phyloP scores from a whole-genome alignment of 2,113 vertebrate genomes.

The Petrocephalus zakoni region DNA sequence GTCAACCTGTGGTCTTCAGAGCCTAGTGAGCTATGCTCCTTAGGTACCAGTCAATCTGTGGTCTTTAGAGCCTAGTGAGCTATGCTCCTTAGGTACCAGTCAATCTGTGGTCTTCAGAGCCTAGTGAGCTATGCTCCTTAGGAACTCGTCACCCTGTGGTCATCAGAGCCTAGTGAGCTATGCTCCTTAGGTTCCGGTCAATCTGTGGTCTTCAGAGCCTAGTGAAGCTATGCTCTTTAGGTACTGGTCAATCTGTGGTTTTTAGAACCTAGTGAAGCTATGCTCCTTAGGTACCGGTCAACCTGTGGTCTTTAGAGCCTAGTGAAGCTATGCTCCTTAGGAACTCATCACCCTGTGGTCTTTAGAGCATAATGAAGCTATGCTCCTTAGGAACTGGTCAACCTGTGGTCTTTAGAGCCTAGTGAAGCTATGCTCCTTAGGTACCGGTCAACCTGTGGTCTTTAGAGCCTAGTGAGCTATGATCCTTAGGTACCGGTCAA shows the following conservation, averaged over 20 bases:
- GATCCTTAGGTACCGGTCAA: no score
- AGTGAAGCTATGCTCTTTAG: not conserved
- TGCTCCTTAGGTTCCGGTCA: not conserved
- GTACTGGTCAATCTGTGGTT: no score
- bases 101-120: no score
- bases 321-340: not conserved
- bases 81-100: no score
- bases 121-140: not conserved
- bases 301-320: not conserved
- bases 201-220: not conserved
- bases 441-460: not conserved
- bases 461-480: not conserved
- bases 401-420: not conserved
- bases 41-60: not conserved
- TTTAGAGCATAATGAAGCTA: not conserved
- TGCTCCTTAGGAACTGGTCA: not conserved
- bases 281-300: not conserved
- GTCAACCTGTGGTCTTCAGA: no score
- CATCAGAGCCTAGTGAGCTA: not conserved
- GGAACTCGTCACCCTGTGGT: not conserved
- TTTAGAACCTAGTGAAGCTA: not conserved
- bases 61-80: not conserved
- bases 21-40: not conserved
- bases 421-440: not conserved
- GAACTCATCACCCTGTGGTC: not conserved